Evolutionary conservation across 2,797 vertebrate species (phyloP), one percentile per base, ranked within the genome.

Genomic region (Enteromius treurensis): DNA sequence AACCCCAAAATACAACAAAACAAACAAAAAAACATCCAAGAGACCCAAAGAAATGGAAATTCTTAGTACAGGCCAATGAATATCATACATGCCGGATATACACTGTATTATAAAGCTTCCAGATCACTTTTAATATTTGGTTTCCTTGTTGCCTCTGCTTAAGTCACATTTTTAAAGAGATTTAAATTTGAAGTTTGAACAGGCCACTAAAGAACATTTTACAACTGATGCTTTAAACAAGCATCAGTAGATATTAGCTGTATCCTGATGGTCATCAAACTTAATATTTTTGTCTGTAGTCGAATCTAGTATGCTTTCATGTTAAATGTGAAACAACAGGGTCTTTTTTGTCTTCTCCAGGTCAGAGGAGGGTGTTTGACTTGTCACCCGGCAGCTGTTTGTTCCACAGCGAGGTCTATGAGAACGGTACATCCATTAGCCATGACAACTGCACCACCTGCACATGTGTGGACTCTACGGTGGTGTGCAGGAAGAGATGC

Each of bases 321-420:
- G 17, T 29, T 9, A 58, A 45, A 29, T 80, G 21, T 79, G 9
- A 58, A 55, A 19, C 11, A 1, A 51, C 11, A 37, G 13, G 15
- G 62, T 42, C 58, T 21, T 29, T 34, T 85, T 40, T 49, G 78
- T 51, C 58, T 79, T 40, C 82, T 90, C 77, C 82, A 99, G 98
- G 97, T 86, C 98, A 99, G 94, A 96, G 98, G 93, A 98, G 97
- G 91, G 98, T 99, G 86, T 99, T 99, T 85, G 97, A 99, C 89
- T 93, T 99, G 84, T 96, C 95, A 1, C 93, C 95, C 85, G 97
- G 98, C 88, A 99, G 97, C 92, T 99, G 98, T 87, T 93, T 99
- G 49, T 99, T 99, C 91, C 97, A 95, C 90, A 98, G 97, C 53
- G 97, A 99, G 0, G 96, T 99, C 40, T 97, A 97, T 67, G 97